phyloP scores from a whole-genome alignment of 2,113 vertebrate species.

The Ariopsis seemanni region DNA sequence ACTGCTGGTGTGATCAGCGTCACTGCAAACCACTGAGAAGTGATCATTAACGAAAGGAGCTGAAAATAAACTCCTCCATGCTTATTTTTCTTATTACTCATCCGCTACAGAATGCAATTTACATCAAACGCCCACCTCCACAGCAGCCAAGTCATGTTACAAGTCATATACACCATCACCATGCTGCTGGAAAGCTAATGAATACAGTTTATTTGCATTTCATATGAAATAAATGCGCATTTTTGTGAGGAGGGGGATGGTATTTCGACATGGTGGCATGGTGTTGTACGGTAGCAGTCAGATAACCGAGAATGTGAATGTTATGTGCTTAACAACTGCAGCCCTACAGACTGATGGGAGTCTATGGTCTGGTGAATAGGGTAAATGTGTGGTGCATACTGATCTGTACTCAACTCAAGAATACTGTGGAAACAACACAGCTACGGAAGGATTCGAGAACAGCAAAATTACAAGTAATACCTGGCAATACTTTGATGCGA shows the following conservation, averaged over 20 bases:
- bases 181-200: background rate
- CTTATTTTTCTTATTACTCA: constrained; percentile 50
- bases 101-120: constrained; percentile 43
- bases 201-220: constrained; percentile 1
- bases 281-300: background rate
- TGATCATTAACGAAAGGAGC: constrained; percentile 29
- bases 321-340: constrained; percentile 6
- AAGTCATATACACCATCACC: constrained; percentile 5
- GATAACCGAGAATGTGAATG: background rate
- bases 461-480: background rate
- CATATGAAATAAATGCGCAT: background rate
- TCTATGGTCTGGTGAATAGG: constrained; percentile 27
- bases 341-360: background rate
- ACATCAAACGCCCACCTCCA: constrained; percentile 52
- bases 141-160: constrained; percentile 46
- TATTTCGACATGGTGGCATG: background rate
- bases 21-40: constrained; percentile 24
- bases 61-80: constrained; percentile 38
- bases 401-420: constrained; percentile 10
- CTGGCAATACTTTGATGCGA: background rate
- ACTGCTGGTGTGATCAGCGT: constrained; percentile 15
- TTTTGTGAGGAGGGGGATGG: background rate
- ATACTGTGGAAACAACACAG: constrained; percentile 6
- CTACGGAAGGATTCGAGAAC: background rate
- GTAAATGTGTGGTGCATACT: constrained; percentile 17